A percentile compares a stretch with the other conserved stretches of the same genome.
Conservation (phyloP, 2,113 vertebrate genomes). For the Enhydra lutris region DNA sequence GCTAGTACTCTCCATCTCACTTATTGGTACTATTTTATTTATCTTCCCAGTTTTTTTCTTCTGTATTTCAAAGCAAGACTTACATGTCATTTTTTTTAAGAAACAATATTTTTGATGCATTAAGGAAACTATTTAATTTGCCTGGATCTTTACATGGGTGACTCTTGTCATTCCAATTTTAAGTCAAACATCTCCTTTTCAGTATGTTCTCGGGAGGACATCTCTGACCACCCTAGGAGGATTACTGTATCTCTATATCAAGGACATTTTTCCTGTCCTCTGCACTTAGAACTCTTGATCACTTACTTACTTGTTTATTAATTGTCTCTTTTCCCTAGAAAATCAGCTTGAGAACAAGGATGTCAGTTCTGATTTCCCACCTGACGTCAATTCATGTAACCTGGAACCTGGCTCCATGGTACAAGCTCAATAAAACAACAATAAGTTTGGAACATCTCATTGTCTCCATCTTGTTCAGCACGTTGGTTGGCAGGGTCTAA, state of each 20-base stretch:
- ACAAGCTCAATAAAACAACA: not conserved
- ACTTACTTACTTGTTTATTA: not conserved
- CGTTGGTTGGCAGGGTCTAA: not conserved
- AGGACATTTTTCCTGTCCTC: not conserved
- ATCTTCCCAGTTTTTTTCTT: not conserved
- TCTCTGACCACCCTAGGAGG: not conserved
- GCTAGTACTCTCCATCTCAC: not conserved
- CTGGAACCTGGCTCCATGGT: not conserved
- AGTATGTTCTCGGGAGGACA: not conserved
- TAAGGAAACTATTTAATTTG: not conserved
- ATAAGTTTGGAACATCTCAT: not conserved
- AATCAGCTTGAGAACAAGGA: not conserved
- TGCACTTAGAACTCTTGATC: not conserved
- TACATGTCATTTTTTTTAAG: not conserved
- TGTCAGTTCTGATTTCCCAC: not conserved
- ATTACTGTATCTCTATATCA: not conserved
- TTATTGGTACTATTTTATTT: not conserved
- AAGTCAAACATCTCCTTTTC: not conserved
- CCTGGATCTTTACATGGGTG: not conserved
- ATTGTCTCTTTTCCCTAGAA: not conserved
- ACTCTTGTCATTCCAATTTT: not conserved
- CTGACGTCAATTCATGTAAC: not conserved
- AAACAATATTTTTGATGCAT: not conserved
- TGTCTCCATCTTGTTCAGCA: not conserved
- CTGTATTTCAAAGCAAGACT: not conserved